Conservation (phyloP, 35 echinoderm and acorn worm species). For the Chiridota heheva region DNA sequence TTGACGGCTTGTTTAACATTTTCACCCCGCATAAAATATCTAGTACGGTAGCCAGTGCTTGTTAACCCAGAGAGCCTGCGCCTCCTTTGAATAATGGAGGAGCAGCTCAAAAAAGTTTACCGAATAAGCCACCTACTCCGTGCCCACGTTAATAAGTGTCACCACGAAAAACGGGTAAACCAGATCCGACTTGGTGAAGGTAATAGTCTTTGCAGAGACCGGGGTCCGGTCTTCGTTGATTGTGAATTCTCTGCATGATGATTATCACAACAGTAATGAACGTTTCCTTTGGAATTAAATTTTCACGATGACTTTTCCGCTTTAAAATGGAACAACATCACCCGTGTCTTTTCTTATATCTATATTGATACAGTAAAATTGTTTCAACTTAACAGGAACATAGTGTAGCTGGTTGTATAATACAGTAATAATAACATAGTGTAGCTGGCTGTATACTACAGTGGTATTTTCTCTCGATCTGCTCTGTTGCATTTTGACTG, state of each 20-base stretch:
- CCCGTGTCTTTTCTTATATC: conserved; percentile 62
- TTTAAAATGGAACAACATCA: conserved; percentile 38
- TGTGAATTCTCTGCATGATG: not conserved
- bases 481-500: conserved; percentile 18
- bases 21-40: conserved; percentile 23
- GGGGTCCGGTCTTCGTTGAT: not conserved
- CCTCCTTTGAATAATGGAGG: conserved; percentile 31
- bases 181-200: conserved; percentile 30
- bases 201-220: conserved; percentile 56
- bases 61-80: conserved; percentile 15
- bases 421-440: too few relatives aligned
- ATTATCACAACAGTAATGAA: conserved; percentile 38
- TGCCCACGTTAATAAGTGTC: conserved; percentile 27
- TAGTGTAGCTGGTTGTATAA: conserved; percentile 46
- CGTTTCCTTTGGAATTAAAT: conserved; percentile 40
- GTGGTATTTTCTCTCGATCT: not conserved
- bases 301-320: too few relatives aligned
- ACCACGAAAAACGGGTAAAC: conserved; percentile 39
- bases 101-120: conserved; percentile 23
- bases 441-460: too few relatives aligned
- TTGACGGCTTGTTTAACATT: conserved; percentile 43
- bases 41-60: conserved; percentile 39
- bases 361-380: conserved; percentile 40
- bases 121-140: conserved; percentile 49
- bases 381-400: conserved; percentile 16